Base-by-base conservation (phyloP, 2,888 invertebrate genomes). In the Drosophila barbarae region DNA sequence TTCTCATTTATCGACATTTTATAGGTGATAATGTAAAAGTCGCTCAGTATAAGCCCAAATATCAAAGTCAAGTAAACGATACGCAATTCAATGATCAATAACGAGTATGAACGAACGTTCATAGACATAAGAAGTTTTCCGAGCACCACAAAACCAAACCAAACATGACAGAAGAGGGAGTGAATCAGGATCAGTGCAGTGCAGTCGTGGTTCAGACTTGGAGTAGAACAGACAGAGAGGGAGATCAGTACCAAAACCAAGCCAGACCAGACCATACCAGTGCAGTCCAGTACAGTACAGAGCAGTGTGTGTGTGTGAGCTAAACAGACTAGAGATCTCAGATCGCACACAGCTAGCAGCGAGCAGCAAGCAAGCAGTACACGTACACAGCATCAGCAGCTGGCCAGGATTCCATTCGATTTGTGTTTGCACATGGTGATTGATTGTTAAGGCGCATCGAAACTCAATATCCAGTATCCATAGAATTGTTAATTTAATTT, bases 1-100 rank as follows among this genome's bases (percentile, higher is more conserved):
- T 86, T 87, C 85, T 87, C 79, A 87, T 87, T 86, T 82, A 78
- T 81, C 84, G 79, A 82, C 84, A 86, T 85, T 85, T 87, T 87
- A 84, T 87, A 87, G 87, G 87, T 87, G 77, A 73, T 86, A 86
- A 87, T 76, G 79, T 84, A 84, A 86, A 77, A 85, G 82, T 74
- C 74, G 77, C 81, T 83, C 84, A 81, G 73, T 84, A 73, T 82
- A 81, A 82, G 71, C 81, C 87, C 85, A 79, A 83, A 77, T 76
- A 63, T 74, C 79, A 84, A 80, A 79, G 75, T 85, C 86, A 84
- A 83, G 75, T 84, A 84, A 85, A 77, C 76, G 83, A 86, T 81
- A 73, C 81, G 77, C 77, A 79, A 84, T 80, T 75, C 78, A 78
- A 83, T 76, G 73, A 77, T 68, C 84, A 85, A 79, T 82, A 84